Base-by-base conservation (phyloP, 1,140 invertebrate species). In the Drosophila lowei region DNA sequence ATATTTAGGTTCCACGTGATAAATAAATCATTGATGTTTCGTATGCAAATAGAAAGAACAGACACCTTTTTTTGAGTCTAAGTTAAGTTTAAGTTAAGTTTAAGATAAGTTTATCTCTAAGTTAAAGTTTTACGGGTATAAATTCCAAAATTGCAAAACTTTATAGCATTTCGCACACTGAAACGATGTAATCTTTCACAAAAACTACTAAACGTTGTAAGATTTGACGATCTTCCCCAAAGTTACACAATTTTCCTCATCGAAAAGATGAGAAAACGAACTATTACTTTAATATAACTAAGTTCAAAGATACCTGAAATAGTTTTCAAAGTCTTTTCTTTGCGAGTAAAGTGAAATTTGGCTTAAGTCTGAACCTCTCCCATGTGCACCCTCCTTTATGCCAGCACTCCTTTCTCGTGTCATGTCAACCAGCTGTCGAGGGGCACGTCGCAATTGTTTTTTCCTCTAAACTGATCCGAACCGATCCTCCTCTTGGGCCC, bases 341-440 rank as follows among this genome's bases (percentile, higher is more conserved):
- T 13, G 25, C 7, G 23, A 43, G 5, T 38, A 47, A 47, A 23
- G 48, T 41, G 30, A 67, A 46, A 38, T 41, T 66, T 56, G 67
- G 63, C 47, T 54, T 48, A 48, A 48, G 30, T 56, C 6, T 3
- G 30, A 9, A 18, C 23, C 55, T 34, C 55, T 23, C 23, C 38
- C 34, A 38, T 34, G 16, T 6, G 15, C 8, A 11, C 28, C 13
- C 8, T 15, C 13, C 25, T 30, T 4, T 38, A 13, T 38, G 34
- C 54, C 48, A 11, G 1, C 44, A 38, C 23, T 34, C n/a, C 16
- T 43, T 42, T 46, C 48, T 18, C 47, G 43, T 58, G 28, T 63
- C 67, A 72, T 84, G 79, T 84, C 81, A 86, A 64, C 63, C 77
- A 77, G 77, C 81, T 85, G 76, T 84, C 70, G 63, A 46, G n/a